Base-by-base conservation (phyloP, 2,797 vertebrate species). In the Crypturellus tataupa region DNA sequence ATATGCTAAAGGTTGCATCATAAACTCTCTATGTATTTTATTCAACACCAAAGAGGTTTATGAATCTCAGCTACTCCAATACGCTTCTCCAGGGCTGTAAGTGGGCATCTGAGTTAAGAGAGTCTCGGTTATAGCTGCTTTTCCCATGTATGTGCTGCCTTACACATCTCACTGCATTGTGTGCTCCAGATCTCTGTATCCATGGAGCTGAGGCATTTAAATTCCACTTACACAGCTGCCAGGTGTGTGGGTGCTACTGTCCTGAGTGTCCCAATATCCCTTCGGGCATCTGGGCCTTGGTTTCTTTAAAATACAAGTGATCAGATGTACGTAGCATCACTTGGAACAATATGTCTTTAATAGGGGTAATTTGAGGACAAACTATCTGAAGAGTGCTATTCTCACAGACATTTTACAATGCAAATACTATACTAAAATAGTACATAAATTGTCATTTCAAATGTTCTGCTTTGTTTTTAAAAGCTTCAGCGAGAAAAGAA, bases 241-340 rank as follows among this genome's bases (percentile, higher is more conserved):
- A 80, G n/a, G 33, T 7, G 5, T n/a, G 67, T 35, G 56, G 19
- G 8, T 21, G 27, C 59, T 60, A 24, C 35, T 55, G 64, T 27
- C 60, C 53, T 27, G 46, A 77, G 37, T 68, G 55, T 24, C 35
- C 39, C 0, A 0, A 42, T 0, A 1, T 51, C 23, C 24, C 14
- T 44, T 35, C 21, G 17, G 29, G 42, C 44, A 46, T 53, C 60
- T 46, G 35, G 14, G 19, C 35, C n/a, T 40, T 8, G 10, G 7
- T 40, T 42, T 67, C 53, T 51, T 80, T 44, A 77, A 80, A 76
- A 56, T 8, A 8, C 19, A 20, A 46, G n/a, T 12, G 44, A 35
- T 58, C 37, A 62, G 35, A 62, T 37, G 7, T 17, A 80, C 65
- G 11, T 17, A 58, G 40, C 8, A 65, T 12, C 40, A 69, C 46